These are phyloP conservation scores for Helleia helle DNA, from an alignment of 2,888 invertebrate genomes.

Conservation along the genomic window DNA sequence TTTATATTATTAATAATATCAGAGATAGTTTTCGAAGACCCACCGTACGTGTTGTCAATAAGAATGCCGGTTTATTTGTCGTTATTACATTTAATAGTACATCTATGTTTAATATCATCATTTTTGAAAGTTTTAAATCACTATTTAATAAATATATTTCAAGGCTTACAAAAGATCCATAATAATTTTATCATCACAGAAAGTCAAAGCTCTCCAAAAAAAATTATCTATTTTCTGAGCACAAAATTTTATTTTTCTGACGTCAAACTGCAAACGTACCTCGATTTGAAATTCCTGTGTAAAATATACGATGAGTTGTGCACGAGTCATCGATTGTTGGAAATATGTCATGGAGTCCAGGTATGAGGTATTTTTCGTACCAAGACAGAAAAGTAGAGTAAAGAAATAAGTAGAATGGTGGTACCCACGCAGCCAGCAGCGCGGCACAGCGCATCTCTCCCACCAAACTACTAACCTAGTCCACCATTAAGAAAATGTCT, in stretches of 20 bases:
- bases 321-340: conserved; percentile 35
- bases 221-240: conserved; percentile 24
- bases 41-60: conserved; percentile 29
- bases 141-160: conserved; percentile 22
- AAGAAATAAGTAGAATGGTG: too few relatives aligned
- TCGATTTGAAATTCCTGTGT: conserved; percentile 31
- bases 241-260: conserved; percentile 26
- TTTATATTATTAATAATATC: conserved; percentile 25
- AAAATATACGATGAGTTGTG: conserved; percentile 38
- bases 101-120: conserved; percentile 32
- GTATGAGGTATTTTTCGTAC: too few relatives aligned
- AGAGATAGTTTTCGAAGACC: conserved; percentile 27
- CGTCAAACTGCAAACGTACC: conserved; percentile 12
- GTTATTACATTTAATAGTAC: conserved; percentile 32
- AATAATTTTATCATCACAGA: conserved; percentile 15
- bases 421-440: too few relatives aligned
- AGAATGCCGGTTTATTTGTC: conserved; percentile 36
- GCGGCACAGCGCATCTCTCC: too few relatives aligned
- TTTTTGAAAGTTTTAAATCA: conserved; percentile 32
- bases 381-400: too few relatives aligned
- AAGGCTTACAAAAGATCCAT: conserved; percentile 14
- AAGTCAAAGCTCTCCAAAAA: neutral
- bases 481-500: too few relatives aligned
- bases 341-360: conserved; percentile 37
- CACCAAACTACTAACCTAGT: too few relatives aligned